Evolutionary conservation across 2,113 vertebrate species (phyloP).

Genomic region (Poeciliopsis occidentalis): DNA sequence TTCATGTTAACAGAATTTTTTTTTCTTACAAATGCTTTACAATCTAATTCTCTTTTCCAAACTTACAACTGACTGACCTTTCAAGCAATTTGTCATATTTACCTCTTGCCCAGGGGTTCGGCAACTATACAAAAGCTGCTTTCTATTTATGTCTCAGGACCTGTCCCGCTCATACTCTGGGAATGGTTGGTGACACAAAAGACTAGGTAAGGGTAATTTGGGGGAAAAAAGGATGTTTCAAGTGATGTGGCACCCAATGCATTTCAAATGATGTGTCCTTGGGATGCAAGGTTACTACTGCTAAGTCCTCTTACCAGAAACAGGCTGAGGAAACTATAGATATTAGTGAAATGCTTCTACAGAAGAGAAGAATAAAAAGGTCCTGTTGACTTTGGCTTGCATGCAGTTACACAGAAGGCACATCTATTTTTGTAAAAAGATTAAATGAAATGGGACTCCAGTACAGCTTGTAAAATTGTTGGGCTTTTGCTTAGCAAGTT

Average conservation of each 20-base stretch:
- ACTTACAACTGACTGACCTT: constrained; percentile 31
- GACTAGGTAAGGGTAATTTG: constrained; percentile 73
- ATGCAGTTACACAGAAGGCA: constrained; percentile 29
- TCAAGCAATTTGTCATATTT: constrained; percentile 55
- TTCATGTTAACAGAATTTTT: constrained; percentile 21
- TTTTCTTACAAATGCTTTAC: constrained; percentile 46
- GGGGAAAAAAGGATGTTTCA: constrained; percentile 63
- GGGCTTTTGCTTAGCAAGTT: neutral
- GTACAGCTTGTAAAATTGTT: constrained; percentile 1
- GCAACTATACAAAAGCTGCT: constrained; percentile 26
- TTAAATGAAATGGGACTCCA: constrained; percentile 17
- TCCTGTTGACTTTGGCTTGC: constrained; percentile 50
- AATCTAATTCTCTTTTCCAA: constrained; percentile 64
- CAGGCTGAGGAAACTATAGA: constrained; percentile 39
- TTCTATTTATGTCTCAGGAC: constrained; percentile 39
- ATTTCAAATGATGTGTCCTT: constrained; percentile 82
- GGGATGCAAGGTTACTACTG: constrained; percentile 75
- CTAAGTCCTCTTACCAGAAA: constrained; percentile 36
- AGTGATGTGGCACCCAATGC: constrained; percentile 72
- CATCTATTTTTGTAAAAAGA: constrained; percentile 29
- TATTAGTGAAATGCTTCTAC: constrained; percentile 20
- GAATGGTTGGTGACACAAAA: constrained; percentile 67
- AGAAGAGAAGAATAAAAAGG: constrained; percentile 20
- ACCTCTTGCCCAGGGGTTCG: constrained; percentile 16
- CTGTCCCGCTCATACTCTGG: constrained; percentile 61